Conservation (phyloP, 2,797 vertebrate species). For the Sciurus carolinensis region DNA sequence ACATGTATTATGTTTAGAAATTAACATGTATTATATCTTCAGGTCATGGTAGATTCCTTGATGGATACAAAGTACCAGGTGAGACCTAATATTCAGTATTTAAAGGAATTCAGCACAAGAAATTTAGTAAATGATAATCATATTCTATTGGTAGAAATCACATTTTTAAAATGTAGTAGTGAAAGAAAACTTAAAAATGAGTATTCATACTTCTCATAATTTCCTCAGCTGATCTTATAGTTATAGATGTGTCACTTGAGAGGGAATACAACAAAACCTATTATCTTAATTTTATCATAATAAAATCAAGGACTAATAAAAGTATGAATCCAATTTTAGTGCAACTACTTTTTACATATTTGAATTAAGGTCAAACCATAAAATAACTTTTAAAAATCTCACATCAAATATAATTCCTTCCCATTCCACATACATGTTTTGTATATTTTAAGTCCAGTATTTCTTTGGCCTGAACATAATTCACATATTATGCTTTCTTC, state of each 20-base stretch:
- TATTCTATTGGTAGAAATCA: not conserved
- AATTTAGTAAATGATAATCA: not conserved
- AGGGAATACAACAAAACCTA: not conserved
- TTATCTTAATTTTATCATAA: slow-evolving; percentile 7
- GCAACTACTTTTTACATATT: not conserved
- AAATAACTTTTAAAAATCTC: not conserved
- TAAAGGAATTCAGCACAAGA: not conserved
- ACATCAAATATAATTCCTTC: not conserved
- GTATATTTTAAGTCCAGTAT: not conserved
- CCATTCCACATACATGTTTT: not conserved
- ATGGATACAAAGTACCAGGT: not conserved
- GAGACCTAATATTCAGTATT: not conserved
- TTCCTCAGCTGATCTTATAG: not conserved
- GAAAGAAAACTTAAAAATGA: not conserved
- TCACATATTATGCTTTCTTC: not conserved
- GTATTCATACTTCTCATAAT: not conserved
- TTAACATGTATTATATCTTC: not conserved
- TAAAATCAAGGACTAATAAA: not conserved
- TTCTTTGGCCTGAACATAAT: not conserved
- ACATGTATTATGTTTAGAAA: not conserved
- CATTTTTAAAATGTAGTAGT: not conserved
- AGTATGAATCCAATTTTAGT: not conserved
- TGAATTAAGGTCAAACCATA: not conserved
- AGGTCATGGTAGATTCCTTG: not conserved
- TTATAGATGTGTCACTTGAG: not conserved